phyloP scores from a whole-genome alignment of 2,113 vertebrate species.

The Agelaius phoeniceus region DNA sequence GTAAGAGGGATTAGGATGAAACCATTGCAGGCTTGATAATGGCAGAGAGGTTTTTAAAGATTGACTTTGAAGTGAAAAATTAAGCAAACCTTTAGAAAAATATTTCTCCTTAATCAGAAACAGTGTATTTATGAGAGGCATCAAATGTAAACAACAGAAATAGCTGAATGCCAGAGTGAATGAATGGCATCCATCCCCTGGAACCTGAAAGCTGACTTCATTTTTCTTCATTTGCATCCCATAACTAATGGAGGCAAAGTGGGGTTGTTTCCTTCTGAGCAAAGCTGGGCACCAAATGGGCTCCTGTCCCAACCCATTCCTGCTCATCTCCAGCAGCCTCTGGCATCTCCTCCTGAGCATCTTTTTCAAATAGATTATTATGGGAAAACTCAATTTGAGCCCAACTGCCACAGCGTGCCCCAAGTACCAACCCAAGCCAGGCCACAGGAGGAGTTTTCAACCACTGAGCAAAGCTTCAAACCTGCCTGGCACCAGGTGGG shows the following conservation, averaged over 20 bases:
- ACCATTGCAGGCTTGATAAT: conserved; percentile 46
- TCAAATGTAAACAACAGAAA: conserved; percentile 47
- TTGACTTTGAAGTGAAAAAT: conserved; percentile 63
- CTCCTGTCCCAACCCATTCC: background rate
- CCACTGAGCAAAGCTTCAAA: background rate
- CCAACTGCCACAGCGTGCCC: background rate
- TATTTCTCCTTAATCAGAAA: conserved; percentile 12
- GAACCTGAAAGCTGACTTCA: background rate
- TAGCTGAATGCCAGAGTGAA: background rate
- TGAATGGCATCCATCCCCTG: background rate
- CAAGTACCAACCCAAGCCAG: background rate
- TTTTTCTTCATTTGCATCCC: background rate
- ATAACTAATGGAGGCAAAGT: background rate
- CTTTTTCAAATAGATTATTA: background rate
- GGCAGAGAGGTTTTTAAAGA: conserved; percentile 45
- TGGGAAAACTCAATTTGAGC: background rate
- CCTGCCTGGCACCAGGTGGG: background rate
- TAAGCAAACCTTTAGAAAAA: conserved; percentile 25
- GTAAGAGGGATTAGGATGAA: conserved; percentile 61
- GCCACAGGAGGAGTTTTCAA: background rate
- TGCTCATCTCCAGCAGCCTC: background rate
- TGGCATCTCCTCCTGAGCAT: background rate
- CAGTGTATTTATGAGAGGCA: background rate
- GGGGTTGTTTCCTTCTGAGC: background rate
- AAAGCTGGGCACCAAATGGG: background rate